Evolutionary conservation across 2,113 vertebrate species (phyloP), one percentile per base, ranked within the genome.

Genomic region (Thomomys bottae): DNA sequence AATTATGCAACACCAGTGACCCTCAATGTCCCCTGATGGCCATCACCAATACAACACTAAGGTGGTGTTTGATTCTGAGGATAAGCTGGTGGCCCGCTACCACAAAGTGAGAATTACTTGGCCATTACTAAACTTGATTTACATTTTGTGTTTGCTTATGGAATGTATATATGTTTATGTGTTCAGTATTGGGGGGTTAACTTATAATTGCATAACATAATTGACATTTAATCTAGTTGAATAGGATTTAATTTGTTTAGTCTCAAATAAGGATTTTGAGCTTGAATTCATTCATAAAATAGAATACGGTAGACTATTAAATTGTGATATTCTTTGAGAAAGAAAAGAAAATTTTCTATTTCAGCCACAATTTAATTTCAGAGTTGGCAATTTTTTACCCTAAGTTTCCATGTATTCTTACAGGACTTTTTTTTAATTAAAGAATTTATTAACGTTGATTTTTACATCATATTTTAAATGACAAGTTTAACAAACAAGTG

Each of bases 1-100:
- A 97, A 63, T 8, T 61, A 24, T 97, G 97, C 49, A 90, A 94
- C 3, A 0, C 82, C 61, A 94, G 91, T 71, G 96, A 96, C 6
- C 5, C 90, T 21, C 71, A 61, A 11, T 97, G 97, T 76, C 97
- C 96, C 8, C 32, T 4, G 95, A 97, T 8, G 96, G 96, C 15
- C 94, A 79, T 78, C 96, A 96, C 76, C 95, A 96, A 0, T 97
- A 97, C 90, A 96, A 97, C 49, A 97, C 96, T 28, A 12, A 95
- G 21, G 96, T 97, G 68, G 97, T 96, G 11, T 97, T 95, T 87
- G 96, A 96, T 87, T 93, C 94, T 66, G 66, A 95, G 26, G 97
- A 96, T 3, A 95, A 87, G 59, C 75, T 97, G 73, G 90, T 97
- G 82, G 97, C 96, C 11, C 94, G 96, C 36, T 97, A 97, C 61